A percentile compares a stretch with the other conserved stretches of the same genome.
phyloP scores from a whole-genome alignment of 2,113 vertebrate species.

The Entosphenus tridentatus region DNA sequence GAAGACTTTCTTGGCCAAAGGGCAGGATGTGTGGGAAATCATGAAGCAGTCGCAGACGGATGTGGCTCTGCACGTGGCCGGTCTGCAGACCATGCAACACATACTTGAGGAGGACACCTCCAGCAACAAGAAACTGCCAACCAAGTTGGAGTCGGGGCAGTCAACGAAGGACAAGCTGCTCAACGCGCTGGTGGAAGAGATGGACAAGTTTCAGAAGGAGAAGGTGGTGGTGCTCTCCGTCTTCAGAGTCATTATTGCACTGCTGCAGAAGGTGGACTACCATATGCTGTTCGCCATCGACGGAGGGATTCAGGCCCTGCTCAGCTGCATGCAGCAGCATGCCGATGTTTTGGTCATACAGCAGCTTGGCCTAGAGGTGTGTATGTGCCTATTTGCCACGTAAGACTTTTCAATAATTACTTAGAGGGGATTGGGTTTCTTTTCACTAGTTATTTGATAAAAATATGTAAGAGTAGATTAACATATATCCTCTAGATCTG shows the following conservation, averaged over 20 bases:
- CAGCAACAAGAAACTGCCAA: constrained; percentile 24
- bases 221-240: constrained; percentile 25
- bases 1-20: no score
- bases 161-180: constrained; percentile 48
- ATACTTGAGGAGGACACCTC: constrained; percentile 33
- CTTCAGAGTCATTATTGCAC: constrained; percentile 37
- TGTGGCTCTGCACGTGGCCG: constrained; percentile 26
- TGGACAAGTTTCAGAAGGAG: constrained; percentile 29
- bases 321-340: constrained; percentile 56
- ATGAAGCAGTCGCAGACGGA: constrained; percentile 33
- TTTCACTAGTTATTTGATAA: no score
- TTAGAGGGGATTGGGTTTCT: neutral
- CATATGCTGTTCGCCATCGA: constrained; percentile 53
- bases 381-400: constrained; percentile 10
- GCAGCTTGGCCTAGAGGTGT: constrained; percentile 57
- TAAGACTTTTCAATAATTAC: neutral
- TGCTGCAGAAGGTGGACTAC: constrained; percentile 52
- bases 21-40: constrained; percentile 18
- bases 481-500: no score
- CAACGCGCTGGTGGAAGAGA: constrained; percentile 46
- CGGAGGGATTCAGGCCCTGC: constrained; percentile 53
- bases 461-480: no score
- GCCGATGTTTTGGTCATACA: constrained; percentile 31
- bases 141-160: neutral
- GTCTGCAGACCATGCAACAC: constrained; percentile 28